Base-by-base conservation (phyloP, 2,797 vertebrate species). In the Acestrorhynchus altus region DNA sequence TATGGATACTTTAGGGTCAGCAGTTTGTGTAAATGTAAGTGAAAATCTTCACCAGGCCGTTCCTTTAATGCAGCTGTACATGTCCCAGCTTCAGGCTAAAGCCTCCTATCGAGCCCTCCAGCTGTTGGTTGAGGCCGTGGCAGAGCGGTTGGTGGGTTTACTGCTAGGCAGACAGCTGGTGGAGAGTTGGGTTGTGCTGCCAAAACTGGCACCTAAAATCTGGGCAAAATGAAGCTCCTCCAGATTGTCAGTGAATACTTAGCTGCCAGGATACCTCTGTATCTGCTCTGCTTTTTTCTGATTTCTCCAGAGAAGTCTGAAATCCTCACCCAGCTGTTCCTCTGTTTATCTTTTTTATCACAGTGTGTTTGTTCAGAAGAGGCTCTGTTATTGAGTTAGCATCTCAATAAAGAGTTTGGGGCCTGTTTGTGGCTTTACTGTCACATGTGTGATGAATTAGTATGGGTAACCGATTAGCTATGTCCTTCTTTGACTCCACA, bases 401-500 rank as follows among this genome's bases (percentile, higher is more conserved):
- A 85, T 71, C 81, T 42, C 67, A 78, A 83, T 74, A 64, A 80
- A 81, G 82, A 87, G 86, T 78, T 84, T 51, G 51, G 80, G 72
- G 52, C 86, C 65, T 68, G 65, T 82, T 70, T 74, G 57, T 71
- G 77, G 78, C 60, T 75, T 83, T 79, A 68, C 84, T 82, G 86
- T 89, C 87, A 67, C 52, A 54, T 66, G 15, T 6, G 49, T 91
- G 91, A 92, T 87, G 76, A 86, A 92, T 90, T 81, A 87, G 85
- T 61, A 0, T 78, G 42, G 72, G 15, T 69, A 51, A 78, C 28
- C 65, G 60, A 77, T 64, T 47, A 71, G 46, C 54, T 75, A 74
- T 18, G 52, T 66, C 63, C 59, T 82, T 68, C 74, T 39, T 52
- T 47, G 42, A 31, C 59, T 46, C 44, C n/a, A 6, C 20, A 42